Base-by-base conservation (phyloP, 1,140 invertebrate genomes). In the Heliothis subflexa region DNA sequence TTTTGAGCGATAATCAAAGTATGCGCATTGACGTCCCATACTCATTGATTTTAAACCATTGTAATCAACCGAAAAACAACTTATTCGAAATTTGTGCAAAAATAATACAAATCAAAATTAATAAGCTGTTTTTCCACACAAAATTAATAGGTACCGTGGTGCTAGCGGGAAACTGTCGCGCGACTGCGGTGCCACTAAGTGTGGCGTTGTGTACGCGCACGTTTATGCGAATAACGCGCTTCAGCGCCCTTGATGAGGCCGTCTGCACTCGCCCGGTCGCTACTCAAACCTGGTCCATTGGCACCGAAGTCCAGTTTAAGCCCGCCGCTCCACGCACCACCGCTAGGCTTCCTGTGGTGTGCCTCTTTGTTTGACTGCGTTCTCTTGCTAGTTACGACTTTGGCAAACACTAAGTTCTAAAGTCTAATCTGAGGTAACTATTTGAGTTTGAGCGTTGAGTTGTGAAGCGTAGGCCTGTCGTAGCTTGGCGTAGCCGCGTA, bases 291-390 rank as follows among this genome's bases (percentile, higher is more conserved):
- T 59, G 16, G 52, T 78, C 80, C 83, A 86, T 84, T 87, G 84
- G 87, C 86, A 88, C 85, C 83, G 82, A 78, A 80, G 71, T 86
- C 78, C 81, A 82, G 73, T 83, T 76, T 82, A 86, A 86, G 82
- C 79, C 89, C 89, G 88, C 90, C 89, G 87, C 90, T 91, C 91
- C 91, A 89, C 91, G 89, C 89, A 91, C 88, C 91, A 89, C 86
- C 86, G 90, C 87, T 90, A 85, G 89, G 88, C 91, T 92, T 92
- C 85, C 68, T 92, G 90, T 92, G 91, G 90, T 89, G 88, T 92
- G 86, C 81, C 85, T 89, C 83, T 75, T 77, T 88, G 88, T 86
- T 79, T 74, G 49, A 59, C 68, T 76, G 71, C 59, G 72, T 72
- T 61, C 76, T 70, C 45, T 70, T 71, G 66, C 66, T 78, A 47